Evolutionary conservation across 2,797 vertebrate genomes (phyloP).

Genomic region (Astyanax mexicanus): DNA sequence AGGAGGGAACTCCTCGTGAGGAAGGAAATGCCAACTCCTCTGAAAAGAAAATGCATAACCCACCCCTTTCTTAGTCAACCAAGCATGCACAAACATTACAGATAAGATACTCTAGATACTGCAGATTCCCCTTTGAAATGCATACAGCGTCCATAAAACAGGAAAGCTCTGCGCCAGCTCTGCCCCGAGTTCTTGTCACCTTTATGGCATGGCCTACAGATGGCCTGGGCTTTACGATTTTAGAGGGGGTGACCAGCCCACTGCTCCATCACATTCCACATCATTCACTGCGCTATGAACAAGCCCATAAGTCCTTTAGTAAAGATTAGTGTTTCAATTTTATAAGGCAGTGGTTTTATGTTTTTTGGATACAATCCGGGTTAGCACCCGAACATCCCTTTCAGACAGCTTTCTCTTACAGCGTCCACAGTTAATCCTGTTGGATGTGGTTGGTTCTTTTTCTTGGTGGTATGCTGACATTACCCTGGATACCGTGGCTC

Average conservation of each 20-base stretch:
- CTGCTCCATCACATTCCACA: conserved; percentile 25
- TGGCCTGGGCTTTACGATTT: conserved; percentile 3
- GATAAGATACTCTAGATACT: conserved; percentile 40
- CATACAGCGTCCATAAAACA: conserved; percentile 39
- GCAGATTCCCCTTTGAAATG: conserved; percentile 38
- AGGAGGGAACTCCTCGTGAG: conserved; percentile 44
- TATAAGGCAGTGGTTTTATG: no score
- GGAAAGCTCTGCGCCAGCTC: conserved; percentile 15
- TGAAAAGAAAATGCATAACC: conserved; percentile 41
- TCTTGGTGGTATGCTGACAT: no score
- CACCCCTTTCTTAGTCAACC: conserved; percentile 31
- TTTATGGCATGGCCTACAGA: neutral
- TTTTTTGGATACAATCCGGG: no score
- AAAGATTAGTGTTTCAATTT: conserved; percentile 40
- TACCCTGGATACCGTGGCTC: no score
- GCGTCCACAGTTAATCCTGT: no score
- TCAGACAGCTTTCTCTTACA: no score
- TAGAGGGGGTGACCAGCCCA: conserved; percentile 24
- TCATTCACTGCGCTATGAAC: conserved; percentile 7
- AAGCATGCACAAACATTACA: conserved; percentile 47
- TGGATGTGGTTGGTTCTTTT: no score
- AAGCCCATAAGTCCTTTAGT: conserved; percentile 7
- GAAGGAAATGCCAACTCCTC: conserved; percentile 46
- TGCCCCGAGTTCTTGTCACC: neutral
- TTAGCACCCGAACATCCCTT: no score